Conservation (phyloP, 2,797 vertebrate genomes). For the Rhadinocentrus ornatus region DNA sequence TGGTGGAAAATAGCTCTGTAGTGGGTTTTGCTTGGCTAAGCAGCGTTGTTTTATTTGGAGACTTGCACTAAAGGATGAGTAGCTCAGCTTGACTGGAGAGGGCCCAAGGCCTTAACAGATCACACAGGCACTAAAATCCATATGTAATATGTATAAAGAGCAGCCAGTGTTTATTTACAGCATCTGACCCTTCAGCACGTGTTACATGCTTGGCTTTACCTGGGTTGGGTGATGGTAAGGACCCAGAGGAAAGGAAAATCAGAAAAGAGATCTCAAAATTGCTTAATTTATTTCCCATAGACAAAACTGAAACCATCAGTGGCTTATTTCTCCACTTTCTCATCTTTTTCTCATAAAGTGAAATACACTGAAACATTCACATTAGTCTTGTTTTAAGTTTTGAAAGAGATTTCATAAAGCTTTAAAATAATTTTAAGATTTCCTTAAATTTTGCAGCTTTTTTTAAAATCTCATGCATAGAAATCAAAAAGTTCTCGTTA, state of each 20-base stretch:
- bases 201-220: conserved; percentile 41
- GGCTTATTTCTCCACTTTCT: too few species aligned
- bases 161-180: conserved; percentile 74
- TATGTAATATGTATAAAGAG: conserved; percentile 77
- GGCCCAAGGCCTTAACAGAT: conserved; percentile 74
- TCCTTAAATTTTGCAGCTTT: too few species aligned
- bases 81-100: conserved; percentile 69
- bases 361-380: too few species aligned
- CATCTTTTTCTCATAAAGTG: too few species aligned
- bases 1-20: conserved; percentile 84
- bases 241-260: neutral
- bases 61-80: conserved; percentile 83
- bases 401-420: too few species aligned
- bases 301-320: too few species aligned
- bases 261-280: too few species aligned
- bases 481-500: too few species aligned
- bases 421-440: too few species aligned
- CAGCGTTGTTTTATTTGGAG: conserved; percentile 86
- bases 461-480: too few species aligned
- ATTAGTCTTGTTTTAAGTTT: too few species aligned
- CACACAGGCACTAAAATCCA: conserved; percentile 76
- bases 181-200: conserved; percentile 59
- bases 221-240: conserved; percentile 13
- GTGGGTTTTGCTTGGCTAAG: conserved; percentile 81
- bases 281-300: too few species aligned